These are phyloP conservation scores for Muscicapa adusta DNA, from an alignment of 2,113 vertebrate species.

Conservation along the genomic window DNA sequence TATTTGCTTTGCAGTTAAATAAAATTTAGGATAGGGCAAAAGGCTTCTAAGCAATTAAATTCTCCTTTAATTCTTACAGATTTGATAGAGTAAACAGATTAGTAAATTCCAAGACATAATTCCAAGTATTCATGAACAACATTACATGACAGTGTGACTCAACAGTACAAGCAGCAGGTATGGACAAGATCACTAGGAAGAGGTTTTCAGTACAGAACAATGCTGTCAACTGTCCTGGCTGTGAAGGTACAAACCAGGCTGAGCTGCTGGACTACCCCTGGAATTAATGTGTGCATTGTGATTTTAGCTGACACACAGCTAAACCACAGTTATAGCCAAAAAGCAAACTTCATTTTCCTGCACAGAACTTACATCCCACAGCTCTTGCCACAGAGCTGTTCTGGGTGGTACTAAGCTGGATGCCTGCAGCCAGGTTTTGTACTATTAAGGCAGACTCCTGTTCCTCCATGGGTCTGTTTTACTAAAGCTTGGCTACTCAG, in stretches of 20 bases:
- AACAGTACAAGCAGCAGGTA: not conserved
- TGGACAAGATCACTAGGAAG: not conserved
- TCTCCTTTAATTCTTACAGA: not conserved
- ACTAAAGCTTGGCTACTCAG: not conserved
- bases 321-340: not conserved
- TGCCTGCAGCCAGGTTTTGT: not conserved
- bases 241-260: not conserved
- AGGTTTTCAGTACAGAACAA: not conserved
- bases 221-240: not conserved
- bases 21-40: not conserved
- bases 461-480: not conserved
- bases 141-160: not conserved
- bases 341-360: not conserved
- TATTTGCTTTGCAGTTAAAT: not conserved
- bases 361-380: not conserved
- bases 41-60: not conserved
- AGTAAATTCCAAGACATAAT: not conserved
- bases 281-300: not conserved
- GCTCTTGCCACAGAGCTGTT: not conserved
- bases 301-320: not conserved
- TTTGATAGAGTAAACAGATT: not conserved
- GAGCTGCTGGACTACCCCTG: not conserved
- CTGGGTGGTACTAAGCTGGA: not conserved
- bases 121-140: not conserved
- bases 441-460: not conserved